Base-by-base conservation (phyloP, 2,888 invertebrate species). In the Odontocolon sp. region DNA sequence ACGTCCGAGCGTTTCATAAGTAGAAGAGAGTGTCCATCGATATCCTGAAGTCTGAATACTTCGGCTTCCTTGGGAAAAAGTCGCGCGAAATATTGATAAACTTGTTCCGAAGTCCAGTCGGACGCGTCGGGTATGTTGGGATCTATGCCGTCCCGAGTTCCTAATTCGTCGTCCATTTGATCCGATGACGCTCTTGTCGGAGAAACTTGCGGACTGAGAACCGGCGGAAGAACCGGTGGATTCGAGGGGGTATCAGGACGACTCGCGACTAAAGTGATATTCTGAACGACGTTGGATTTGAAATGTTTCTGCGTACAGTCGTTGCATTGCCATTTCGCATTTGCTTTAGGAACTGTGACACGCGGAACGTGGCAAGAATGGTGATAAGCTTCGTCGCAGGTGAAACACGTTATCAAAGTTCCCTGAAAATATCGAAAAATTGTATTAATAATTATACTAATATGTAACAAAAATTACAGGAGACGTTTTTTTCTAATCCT, bases 331-430 rank as follows among this genome's bases (percentile, higher is more conserved):
- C 96, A 96, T 82, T 94, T 94, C 40, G 92, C 91, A 86, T 92
- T 93, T 9, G 92, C 92, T 87, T 93, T 93, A 2, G 91, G 90
- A 9, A 80, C 71, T 18, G 83, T 77, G 77, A 95, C 92, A 45
- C 93, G 92, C 2, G 97, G 96, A 33, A 93, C 91, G 85, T 97
- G 97, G 86, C 97, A 98, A 31, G 92, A 91, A 77, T 94, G 92
- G 89, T 98, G 98, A 88, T 96, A 98, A 2, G 95, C 95, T 89
- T 97, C 96, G 47, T 96, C 95, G 89, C 98, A 98, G 31, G 94
- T 93, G 82, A 94, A 94, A 90, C 98, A 97, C 45, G 96, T 95
- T 33, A 95, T 92, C 84, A 97, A 90, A 26, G 93, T 92, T 68
- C 94, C 95, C 95, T 95, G 90, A 56, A 79, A 77, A 69, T 64